These are phyloP conservation scores for Propithecus coquereli DNA, from an alignment of 2,113 vertebrate genomes.

Conservation along the genomic window DNA sequence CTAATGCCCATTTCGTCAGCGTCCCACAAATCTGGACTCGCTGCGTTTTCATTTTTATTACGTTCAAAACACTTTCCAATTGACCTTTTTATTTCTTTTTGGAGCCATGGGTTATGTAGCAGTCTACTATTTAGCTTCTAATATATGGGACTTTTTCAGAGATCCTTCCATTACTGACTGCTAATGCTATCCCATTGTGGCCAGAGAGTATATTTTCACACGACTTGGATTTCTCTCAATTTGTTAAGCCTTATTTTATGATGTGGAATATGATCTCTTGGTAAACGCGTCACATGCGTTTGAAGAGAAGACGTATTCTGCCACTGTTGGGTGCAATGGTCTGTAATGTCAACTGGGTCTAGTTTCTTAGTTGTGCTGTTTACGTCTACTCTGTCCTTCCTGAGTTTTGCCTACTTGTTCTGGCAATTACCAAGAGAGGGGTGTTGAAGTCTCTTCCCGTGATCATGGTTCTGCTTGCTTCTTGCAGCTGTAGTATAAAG, in stretches of 20 bases:
- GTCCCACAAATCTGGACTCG: neutral
- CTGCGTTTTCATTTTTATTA: neutral
- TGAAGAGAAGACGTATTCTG: neutral
- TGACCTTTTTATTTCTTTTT: neutral
- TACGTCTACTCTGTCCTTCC: neutral
- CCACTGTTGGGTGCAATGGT: neutral
- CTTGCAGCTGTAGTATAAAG: neutral
- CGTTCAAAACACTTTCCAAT: too few relatives aligned
- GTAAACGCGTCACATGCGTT: neutral
- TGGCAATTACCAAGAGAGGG: neutral
- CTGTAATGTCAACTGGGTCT: neutral
- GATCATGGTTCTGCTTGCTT: neutral
- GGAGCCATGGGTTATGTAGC: neutral
- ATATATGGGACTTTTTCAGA: neutral
- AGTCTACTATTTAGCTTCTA: neutral
- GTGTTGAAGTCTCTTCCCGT: neutral
- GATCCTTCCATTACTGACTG: too few relatives aligned
- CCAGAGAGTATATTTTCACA: neutral
- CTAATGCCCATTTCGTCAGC: neutral
- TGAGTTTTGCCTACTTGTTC: neutral
- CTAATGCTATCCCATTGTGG: too few relatives aligned
- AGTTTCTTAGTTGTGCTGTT: neutral
- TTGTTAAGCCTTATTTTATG: neutral
- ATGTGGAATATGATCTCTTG: neutral
- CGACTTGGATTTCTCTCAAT: neutral